phyloP scores from a whole-genome alignment of 2,113 vertebrate genomes.

The Archilochus colubris region DNA sequence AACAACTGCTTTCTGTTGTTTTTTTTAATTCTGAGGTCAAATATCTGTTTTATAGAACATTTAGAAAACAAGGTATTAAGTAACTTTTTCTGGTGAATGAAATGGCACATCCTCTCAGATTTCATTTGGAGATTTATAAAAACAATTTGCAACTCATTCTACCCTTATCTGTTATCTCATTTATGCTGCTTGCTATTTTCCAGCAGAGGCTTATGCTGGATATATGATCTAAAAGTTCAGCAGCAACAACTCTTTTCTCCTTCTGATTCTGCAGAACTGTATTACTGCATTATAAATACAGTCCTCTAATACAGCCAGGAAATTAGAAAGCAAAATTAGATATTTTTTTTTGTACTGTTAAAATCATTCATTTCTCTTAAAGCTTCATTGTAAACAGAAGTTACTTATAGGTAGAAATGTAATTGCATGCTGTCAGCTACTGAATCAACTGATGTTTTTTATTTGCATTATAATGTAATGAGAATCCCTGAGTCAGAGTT shows the following conservation, averaged over 20 bases:
- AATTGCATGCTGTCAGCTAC: not conserved
- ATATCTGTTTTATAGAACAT: not conserved
- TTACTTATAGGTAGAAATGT: not conserved
- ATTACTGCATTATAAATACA: not conserved
- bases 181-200: not conserved
- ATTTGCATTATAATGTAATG: not conserved
- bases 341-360: not conserved
- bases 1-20: not conserved
- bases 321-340: constrained; percentile 1
- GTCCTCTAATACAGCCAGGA: not conserved
- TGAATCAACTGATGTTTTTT: not conserved
- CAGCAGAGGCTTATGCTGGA: not conserved
- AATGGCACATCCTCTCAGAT: not conserved
- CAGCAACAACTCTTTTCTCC: not conserved
- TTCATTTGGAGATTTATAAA: not conserved
- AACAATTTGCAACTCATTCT: not conserved
- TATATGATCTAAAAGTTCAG: not conserved
- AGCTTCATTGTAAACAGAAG: not conserved
- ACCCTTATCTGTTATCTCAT: not conserved
- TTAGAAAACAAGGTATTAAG: not conserved
- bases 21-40: not conserved
- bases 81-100: not conserved
- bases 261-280: not conserved
- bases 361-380: not conserved
- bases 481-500: not conserved